Conservation (phyloP, 2,113 vertebrate species). For the Mungos mungo region DNA sequence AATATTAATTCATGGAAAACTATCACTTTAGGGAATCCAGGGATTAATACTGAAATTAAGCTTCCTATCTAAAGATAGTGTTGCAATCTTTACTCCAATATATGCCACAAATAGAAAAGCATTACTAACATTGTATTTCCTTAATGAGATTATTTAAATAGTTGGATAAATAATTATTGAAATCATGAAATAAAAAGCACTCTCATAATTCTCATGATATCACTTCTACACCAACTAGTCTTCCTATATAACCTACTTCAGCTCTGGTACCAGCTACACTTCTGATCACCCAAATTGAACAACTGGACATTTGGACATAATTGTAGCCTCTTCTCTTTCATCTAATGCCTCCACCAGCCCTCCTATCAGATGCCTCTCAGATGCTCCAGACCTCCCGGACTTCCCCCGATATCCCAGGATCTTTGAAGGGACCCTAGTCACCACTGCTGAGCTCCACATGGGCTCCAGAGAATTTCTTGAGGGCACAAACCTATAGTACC, state of each 20-base stretch:
- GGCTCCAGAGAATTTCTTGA: neutral
- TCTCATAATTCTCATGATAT: neutral
- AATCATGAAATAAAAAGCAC: neutral
- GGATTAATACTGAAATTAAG: neutral
- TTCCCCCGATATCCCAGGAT: neutral
- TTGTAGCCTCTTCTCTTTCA: neutral
- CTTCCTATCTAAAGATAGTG: neutral
- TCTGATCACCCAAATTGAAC: neutral
- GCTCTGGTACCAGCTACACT: neutral
- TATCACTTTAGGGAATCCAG: neutral
- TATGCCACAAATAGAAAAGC: neutral
- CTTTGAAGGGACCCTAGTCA: neutral
- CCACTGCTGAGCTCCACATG: neutral
- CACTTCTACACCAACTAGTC: neutral
- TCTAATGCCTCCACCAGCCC: too few species aligned
- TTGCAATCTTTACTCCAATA: neutral
- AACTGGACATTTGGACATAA: neutral
- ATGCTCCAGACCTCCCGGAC: neutral
- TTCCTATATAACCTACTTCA: neutral
- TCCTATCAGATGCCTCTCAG: neutral
- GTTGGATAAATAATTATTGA: neutral
- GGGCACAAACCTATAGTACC: neutral
- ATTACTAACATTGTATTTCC: neutral
- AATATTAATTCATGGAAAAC: neutral
- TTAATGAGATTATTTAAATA: neutral